Evolutionary conservation across 1,140 invertebrate genomes (phyloP).

Genomic region (Holotrichia oblita): DNA sequence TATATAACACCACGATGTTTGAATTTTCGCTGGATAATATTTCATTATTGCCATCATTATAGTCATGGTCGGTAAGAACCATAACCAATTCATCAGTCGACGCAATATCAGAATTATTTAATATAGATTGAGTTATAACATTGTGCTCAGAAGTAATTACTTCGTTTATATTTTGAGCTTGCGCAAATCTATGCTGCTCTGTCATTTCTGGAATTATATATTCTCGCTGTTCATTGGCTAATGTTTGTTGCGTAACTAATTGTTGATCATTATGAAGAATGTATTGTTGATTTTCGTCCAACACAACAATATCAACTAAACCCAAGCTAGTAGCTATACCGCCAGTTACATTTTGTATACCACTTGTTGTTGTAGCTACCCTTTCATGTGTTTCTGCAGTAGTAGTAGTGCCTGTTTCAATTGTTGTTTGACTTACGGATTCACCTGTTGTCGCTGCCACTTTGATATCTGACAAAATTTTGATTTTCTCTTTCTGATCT

Average conservation of each 20-base stretch:
- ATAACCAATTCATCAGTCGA: slow-evolving; percentile 60
- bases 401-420: slow-evolving; percentile 26
- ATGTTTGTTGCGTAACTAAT: slow-evolving; percentile 46
- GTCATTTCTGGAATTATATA: slow-evolving; percentile 56
- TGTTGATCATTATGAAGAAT: slow-evolving; percentile 57
- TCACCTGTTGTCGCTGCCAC: slow-evolving; percentile 38
- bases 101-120: slow-evolving; percentile 50
- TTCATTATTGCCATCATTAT: slow-evolving; percentile 57
- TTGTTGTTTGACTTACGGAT: background rate
- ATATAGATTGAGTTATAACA: slow-evolving; percentile 41
- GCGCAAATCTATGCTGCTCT: slow-evolving; percentile 39
- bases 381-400: background rate
- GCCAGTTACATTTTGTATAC: slow-evolving; percentile 59
- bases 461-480: slow-evolving; percentile 57
- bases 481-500: slow-evolving; percentile 48
- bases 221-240: slow-evolving; percentile 50
- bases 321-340: slow-evolving; percentile 68
- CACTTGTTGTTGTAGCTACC: background rate
- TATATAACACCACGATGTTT: slow-evolving; percentile 70
- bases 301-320: slow-evolving; percentile 66
- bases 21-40: slow-evolving; percentile 63
- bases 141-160: slow-evolving; percentile 44
- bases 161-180: slow-evolving; percentile 38
- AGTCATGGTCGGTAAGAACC: slow-evolving; percentile 61
- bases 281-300: slow-evolving; percentile 67